Percentiles rank a stretch among this genome's conserved stretches.
Conservation (phyloP, 1,140 invertebrate genomes). For the Portunus trituberculatus region DNA sequence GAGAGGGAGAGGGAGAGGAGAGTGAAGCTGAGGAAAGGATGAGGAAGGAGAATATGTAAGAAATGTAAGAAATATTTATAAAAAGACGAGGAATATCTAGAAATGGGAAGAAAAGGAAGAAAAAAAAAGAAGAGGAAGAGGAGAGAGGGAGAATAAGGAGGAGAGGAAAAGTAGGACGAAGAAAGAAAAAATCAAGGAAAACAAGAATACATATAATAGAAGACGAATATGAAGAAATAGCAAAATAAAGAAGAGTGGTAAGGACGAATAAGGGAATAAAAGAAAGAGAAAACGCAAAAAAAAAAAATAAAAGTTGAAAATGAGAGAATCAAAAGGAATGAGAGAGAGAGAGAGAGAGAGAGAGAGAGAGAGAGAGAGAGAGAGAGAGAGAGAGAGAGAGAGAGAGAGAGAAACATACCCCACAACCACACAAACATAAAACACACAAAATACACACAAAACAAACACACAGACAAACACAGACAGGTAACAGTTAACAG, state of each 20-base stretch:
- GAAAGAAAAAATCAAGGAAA: background rate
- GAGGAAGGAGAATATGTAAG: background rate
- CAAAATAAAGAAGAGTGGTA: no score
- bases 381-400: no score
- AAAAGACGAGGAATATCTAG: background rate
- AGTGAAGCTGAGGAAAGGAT: background rate
- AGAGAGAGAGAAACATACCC: no score
- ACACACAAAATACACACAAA: no score
- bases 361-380: no score
- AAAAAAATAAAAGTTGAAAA: no score
- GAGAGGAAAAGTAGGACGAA: background rate
- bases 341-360: no score
- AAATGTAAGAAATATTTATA: background rate
- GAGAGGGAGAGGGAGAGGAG: background rate
- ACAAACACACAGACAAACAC: no score
- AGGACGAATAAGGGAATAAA: no score
- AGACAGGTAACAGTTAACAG: background rate
- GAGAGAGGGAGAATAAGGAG: background rate
- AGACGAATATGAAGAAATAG: background rate
- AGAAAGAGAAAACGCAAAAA: no score
- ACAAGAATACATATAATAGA: background rate
- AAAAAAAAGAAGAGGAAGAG: background rate
- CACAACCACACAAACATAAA: no score
- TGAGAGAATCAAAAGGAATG: no score
- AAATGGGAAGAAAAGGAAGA: background rate